phyloP scores from a whole-genome alignment of 1,140 invertebrate species.

The Drosophila arizonae region DNA sequence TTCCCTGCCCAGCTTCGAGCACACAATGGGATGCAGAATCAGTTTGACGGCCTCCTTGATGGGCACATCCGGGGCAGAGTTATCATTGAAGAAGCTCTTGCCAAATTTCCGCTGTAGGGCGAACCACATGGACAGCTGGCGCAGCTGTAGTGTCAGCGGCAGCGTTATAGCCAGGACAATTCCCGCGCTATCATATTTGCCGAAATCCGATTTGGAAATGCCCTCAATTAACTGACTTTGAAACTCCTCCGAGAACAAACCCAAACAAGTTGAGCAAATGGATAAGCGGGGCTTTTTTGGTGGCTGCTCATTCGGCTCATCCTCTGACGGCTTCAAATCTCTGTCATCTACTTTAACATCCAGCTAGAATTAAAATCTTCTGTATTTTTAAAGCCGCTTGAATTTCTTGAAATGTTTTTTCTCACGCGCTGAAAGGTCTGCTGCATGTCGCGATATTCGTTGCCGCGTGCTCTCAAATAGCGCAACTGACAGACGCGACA shows the following conservation, averaged over 20 bases:
- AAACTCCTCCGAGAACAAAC: slow-evolving; percentile 85
- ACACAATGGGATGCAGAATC: slow-evolving; percentile 71
- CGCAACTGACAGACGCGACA: slow-evolving; percentile 85
- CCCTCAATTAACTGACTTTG: slow-evolving; percentile 83
- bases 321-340: neutral
- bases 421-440: slow-evolving; percentile 80
- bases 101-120: slow-evolving; percentile 82
- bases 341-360: slow-evolving; percentile 46
- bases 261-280: slow-evolving; percentile 86
- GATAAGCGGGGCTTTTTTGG: slow-evolving; percentile 79
- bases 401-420: slow-evolving; percentile 7
- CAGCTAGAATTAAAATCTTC: slow-evolving; percentile 34
- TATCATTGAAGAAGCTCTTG: slow-evolving; percentile 40
- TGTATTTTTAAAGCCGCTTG: slow-evolving; percentile 9
- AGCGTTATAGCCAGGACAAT: slow-evolving; percentile 83
- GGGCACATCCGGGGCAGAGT: slow-evolving; percentile 65
- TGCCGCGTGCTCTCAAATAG: slow-evolving; percentile 83
- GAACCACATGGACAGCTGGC: slow-evolving; percentile 83
- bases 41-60: slow-evolving; percentile 76
- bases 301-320: slow-evolving; percentile 26
- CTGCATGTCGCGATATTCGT: slow-evolving; percentile 82
- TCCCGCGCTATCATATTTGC: slow-evolving; percentile 79
- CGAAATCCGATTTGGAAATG: slow-evolving; percentile 79
- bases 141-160: slow-evolving; percentile 81
- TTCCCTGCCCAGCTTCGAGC: slow-evolving; percentile 55